A percentile compares a stretch with the other conserved stretches of the same genome.
These are phyloP conservation scores for Microplitis mediator DNA, from an alignment of 1,140 invertebrate species.

Conservation along the genomic window DNA sequence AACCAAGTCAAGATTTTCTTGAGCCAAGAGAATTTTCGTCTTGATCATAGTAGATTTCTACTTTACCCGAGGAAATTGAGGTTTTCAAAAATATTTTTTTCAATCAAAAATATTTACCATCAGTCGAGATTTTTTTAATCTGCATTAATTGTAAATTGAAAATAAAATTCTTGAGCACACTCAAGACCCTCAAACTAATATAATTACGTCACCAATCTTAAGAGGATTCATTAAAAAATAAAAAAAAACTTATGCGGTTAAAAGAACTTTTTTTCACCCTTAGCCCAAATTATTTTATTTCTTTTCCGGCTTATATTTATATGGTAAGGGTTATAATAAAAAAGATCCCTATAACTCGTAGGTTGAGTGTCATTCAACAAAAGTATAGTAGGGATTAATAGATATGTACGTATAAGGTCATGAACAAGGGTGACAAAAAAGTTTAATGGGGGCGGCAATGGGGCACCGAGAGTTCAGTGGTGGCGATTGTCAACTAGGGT, in stretches of 20 bases:
- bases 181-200: conserved; percentile 50
- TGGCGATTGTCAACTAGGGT: not conserved
- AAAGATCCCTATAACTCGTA: conserved; percentile 33
- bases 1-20: too few relatives aligned
- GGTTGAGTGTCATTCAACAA: conserved; percentile 51
- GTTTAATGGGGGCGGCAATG: conserved; percentile 15
- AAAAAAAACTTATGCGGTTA: conserved; percentile 40
- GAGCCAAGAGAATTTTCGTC: too few relatives aligned
- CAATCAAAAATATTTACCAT: too few relatives aligned
- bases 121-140: too few relatives aligned
- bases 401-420: conserved; percentile 47
- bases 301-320: not conserved
- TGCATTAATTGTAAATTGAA: too few relatives aligned
- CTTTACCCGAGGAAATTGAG: too few relatives aligned
- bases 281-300: conserved; percentile 19
- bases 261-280: conserved; percentile 42
- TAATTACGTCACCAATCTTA: conserved; percentile 50
- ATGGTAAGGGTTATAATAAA: conserved; percentile 1
- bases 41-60: too few relatives aligned
- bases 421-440: conserved; percentile 35
- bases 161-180: conserved; percentile 31
- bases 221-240: conserved; percentile 50
- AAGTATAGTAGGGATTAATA: conserved; percentile 54
- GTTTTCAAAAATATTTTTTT: too few relatives aligned
- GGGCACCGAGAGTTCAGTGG: not conserved